phyloP scores from a whole-genome alignment of 2,888 invertebrate species.

The Heterodera filipjevi region DNA sequence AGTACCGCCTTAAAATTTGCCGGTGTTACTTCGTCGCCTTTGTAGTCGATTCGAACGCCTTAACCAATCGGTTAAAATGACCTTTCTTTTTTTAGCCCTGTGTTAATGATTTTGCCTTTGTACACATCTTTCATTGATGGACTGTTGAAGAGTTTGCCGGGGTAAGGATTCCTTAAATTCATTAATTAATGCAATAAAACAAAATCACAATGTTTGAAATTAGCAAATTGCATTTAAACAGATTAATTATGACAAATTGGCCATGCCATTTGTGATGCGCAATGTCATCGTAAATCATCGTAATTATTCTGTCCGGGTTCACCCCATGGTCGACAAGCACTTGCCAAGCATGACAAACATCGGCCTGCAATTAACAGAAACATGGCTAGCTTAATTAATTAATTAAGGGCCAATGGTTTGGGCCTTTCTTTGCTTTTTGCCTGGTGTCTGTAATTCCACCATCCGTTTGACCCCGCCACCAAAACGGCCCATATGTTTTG shows the following conservation, averaged over 20 bases:
- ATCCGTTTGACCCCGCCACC: slow-evolving; percentile 72
- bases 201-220: neutral
- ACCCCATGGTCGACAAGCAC: slow-evolving; percentile 70
- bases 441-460: slow-evolving; percentile 73
- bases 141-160: slow-evolving; percentile 71
- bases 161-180: slow-evolving; percentile 70
- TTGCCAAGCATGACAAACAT: slow-evolving; percentile 72
- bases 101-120: slow-evolving; percentile 50
- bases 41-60: slow-evolving; percentile 71
- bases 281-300: slow-evolving; percentile 74
- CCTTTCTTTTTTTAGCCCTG: neutral
- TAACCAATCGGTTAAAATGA: neutral
- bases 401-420: neutral
- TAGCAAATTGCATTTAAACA: neutral
- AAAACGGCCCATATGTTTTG: slow-evolving; percentile 70
- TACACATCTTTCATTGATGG: slow-evolving; percentile 72
- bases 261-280: slow-evolving; percentile 66
- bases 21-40: slow-evolving; percentile 69
- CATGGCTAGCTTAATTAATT: too few species aligned
- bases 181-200: neutral
- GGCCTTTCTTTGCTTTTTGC: slow-evolving; percentile 58
- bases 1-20: slow-evolving; percentile 71
- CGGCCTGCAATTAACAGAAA: slow-evolving; percentile 67
- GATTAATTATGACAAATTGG: neutral
- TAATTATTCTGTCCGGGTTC: slow-evolving; percentile 71